Evolutionary conservation across 2,113 vertebrate genomes (phyloP).

Genomic region (Tilapia sparmanii): DNA sequence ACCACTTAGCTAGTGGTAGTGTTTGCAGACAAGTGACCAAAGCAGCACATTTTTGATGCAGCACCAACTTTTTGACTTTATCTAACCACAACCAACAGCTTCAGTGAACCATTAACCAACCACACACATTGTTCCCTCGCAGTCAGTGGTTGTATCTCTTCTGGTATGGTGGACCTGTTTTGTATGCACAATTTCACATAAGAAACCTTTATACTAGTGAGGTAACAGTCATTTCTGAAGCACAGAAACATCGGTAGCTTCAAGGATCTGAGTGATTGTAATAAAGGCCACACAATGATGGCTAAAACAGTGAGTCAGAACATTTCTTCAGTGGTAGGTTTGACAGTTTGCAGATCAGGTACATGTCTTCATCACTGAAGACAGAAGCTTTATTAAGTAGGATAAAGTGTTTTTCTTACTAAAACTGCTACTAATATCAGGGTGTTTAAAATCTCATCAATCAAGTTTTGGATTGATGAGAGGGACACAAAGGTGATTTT

Average conservation of each 20-base stretch:
- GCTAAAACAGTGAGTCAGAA: neutral
- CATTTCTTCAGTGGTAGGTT: neutral
- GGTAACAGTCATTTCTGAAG: neutral
- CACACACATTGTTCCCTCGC: neutral
- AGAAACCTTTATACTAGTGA: neutral
- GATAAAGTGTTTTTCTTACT: neutral
- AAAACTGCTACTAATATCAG: neutral
- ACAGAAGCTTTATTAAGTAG: neutral
- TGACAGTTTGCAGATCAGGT: neutral
- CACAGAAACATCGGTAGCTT: neutral
- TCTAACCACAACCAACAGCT: neutral
- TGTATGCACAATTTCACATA: neutral
- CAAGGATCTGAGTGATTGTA: neutral
- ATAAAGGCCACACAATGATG: neutral
- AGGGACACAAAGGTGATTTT: neutral
- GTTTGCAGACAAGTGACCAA: neutral
- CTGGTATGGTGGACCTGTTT: neutral
- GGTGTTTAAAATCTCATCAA: neutral
- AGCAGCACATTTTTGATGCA: neutral
- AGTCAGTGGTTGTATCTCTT: neutral
- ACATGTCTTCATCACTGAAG: neutral
- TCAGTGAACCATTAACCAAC: neutral
- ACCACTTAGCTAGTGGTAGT: neutral
- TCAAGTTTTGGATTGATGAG: neutral
- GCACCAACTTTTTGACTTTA: neutral